phyloP scores from a whole-genome alignment of 2,113 vertebrate genomes.

The Gambusia holbrooki region DNA sequence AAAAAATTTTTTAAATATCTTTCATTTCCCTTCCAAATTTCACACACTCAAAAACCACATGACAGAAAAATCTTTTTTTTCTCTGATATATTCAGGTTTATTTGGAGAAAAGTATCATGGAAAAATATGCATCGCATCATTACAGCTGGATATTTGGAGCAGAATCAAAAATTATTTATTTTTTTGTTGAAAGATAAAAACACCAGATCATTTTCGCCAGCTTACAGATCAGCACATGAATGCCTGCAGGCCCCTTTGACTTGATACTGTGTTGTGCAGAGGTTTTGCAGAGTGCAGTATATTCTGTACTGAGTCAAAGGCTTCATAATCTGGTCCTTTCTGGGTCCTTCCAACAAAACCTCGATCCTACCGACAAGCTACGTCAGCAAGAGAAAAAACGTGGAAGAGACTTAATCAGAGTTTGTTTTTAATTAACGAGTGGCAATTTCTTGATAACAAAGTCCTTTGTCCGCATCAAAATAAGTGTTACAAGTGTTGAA shows the following conservation, averaged over 20 bases:
- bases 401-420: not conserved
- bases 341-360: not conserved
- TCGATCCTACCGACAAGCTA: not conserved
- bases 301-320: conserved; percentile 1
- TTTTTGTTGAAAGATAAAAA: not conserved
- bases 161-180: not conserved
- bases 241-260: not conserved
- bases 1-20: not conserved
- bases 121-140: conserved; percentile 4
- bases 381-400: not conserved
- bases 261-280: not conserved
- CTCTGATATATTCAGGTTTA: not conserved
- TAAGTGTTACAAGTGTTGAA: conserved; percentile 6
- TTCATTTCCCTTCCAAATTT: not conserved
- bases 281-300: not conserved
- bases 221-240: not conserved
- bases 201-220: not conserved
- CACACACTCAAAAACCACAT: conserved; percentile 4
- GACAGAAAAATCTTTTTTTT: conserved; percentile 35
- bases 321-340: not conserved
- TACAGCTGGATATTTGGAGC: not conserved
- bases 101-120: conserved; percentile 6
- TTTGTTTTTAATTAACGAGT: not conserved
- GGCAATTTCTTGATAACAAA: not conserved
- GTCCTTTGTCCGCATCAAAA: conserved; percentile 8